Evolutionary conservation across 2,113 vertebrate genomes (phyloP).

Genomic region (Ictalurus punctatus): DNA sequence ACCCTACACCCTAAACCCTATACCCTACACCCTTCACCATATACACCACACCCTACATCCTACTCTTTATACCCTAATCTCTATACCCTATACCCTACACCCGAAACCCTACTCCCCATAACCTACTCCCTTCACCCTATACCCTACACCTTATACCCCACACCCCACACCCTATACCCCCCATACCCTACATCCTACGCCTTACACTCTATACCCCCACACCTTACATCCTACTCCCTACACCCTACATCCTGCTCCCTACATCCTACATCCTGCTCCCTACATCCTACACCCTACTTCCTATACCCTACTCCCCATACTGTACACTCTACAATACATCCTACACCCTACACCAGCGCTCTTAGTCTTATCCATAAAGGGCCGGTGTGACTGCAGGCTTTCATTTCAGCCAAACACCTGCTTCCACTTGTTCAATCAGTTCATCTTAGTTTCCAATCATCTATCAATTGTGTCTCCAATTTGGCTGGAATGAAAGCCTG

Average conservation of each 20-base stretch:
- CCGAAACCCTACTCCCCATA: background rate
- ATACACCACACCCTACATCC: background rate
- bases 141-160: no score
- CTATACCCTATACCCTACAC: background rate
- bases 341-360: background rate
- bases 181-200: no score
- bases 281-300: background rate
- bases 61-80: background rate
- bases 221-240: background rate
- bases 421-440: background rate
- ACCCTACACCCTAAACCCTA: no score
- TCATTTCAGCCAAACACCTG: background rate
- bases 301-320: background rate
- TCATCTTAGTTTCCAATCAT: background rate
- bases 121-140: background rate
- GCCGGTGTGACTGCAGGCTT: background rate
- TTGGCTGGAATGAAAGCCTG: background rate
- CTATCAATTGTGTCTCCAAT: background rate
- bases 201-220: background rate
- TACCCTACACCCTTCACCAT: background rate
- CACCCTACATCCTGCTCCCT: background rate
- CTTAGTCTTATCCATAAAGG: background rate
- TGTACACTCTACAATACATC: background rate
- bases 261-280: background rate
- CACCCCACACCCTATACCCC: background rate